phyloP scores from a whole-genome alignment of 2,888 invertebrate genomes.

The Tetranychus truncatus region DNA sequence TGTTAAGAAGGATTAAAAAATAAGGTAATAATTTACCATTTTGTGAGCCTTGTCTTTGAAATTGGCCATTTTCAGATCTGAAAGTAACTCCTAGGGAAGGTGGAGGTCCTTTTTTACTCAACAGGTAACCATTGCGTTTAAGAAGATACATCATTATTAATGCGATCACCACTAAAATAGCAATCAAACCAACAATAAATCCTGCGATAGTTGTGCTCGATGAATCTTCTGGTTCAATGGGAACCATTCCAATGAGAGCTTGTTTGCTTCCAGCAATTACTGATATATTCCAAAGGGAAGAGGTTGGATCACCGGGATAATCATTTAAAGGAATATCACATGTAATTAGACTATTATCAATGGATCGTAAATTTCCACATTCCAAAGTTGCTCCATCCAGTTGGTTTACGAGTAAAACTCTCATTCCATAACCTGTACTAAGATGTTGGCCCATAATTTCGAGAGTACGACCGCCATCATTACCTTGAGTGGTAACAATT shows the following conservation, averaged over 20 bases:
- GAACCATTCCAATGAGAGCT: neutral
- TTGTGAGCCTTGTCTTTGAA: conserved; percentile 5
- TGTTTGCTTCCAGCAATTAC: neutral
- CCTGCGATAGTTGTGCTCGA: neutral
- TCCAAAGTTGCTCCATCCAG: neutral
- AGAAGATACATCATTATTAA: neutral
- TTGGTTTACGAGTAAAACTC: neutral
- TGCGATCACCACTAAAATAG: neutral
- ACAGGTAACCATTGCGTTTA: neutral
- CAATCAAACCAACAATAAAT: neutral
- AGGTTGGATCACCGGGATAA: conserved; percentile 2
- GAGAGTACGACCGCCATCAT: neutral
- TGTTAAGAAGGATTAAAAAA: neutral
- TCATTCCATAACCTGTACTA: neutral
- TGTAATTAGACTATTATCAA: neutral
- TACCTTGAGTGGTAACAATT: neutral
- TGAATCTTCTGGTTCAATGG: neutral
- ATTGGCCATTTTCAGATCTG: neutral
- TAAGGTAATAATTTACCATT: neutral
- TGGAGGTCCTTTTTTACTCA: neutral
- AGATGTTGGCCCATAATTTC: neutral
- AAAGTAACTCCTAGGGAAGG: neutral
- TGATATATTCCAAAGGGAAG: neutral
- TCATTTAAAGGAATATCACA: neutral
- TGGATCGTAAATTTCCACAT: neutral